Percentiles rank a stretch among this genome's conserved stretches.
Conservation (phyloP, 2,113 vertebrate genomes). For the Apteryx owenii region DNA sequence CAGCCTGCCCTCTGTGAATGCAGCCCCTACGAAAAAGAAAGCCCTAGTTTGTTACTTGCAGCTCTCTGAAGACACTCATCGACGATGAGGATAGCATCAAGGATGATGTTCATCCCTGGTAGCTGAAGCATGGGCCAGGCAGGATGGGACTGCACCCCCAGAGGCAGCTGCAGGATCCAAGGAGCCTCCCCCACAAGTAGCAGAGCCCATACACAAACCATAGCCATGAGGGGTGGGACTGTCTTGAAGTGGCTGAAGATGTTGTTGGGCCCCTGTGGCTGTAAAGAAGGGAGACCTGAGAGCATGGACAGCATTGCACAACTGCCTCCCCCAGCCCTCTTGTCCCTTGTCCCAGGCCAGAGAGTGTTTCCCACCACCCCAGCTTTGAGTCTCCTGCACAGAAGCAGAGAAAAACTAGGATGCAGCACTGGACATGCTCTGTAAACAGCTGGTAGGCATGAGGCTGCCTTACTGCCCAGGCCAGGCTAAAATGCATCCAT, state of each 20-base stretch:
- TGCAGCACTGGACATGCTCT: rapidly evolving
- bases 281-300: neutral
- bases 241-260: neutral
- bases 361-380: neutral
- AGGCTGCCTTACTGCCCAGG: neutral
- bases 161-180: neutral
- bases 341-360: neutral
- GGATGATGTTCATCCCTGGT: neutral
- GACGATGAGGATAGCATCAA: neutral
- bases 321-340: neutral
- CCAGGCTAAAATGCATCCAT: neutral
- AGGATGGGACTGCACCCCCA: neutral
- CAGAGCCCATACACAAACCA: neutral
- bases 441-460: neutral
- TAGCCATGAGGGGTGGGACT: rapidly evolving
- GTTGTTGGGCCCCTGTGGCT: neutral
- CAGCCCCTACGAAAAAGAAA: neutral
- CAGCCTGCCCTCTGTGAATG: neutral
- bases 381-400: neutral
- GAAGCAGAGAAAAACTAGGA: neutral
- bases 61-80: neutral
- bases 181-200: neutral
- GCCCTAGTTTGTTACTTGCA: neutral
- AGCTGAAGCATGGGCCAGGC: neutral
- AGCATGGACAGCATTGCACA: neutral